A percentile compares a stretch with the other conserved stretches of the same genome.
These are phyloP conservation scores for Acrocephalus arundinaceus DNA, from an alignment of 2,113 vertebrate genomes.

Conservation along the genomic window DNA sequence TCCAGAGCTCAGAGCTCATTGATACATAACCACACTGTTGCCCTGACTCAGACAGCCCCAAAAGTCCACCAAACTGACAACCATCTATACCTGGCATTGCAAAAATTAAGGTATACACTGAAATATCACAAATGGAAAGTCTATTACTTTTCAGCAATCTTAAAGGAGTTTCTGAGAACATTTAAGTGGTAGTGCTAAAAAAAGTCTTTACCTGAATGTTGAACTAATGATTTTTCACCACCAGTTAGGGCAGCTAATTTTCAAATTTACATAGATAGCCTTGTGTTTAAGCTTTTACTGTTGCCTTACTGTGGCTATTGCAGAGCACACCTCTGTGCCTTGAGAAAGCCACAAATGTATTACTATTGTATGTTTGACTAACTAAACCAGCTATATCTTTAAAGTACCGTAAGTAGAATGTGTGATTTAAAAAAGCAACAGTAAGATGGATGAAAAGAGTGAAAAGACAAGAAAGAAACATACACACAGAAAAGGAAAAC, in stretches of 20 bases:
- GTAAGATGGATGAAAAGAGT: not conserved
- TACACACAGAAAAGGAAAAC: not conserved
- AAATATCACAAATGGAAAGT: not conserved
- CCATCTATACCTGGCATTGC: not conserved
- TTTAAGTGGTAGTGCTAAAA: not conserved
- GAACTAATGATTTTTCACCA: not conserved
- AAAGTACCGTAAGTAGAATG: not conserved
- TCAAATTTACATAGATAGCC: not conserved
- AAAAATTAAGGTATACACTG: not conserved
- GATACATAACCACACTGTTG: rapidly evolving
- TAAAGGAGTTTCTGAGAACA: not conserved
- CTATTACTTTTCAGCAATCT: not conserved
- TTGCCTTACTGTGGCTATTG: not conserved
- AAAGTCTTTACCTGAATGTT: not conserved
- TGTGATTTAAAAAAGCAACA: not conserved
- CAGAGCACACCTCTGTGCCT: not conserved
- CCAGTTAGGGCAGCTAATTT: not conserved
- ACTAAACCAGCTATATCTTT: not conserved
- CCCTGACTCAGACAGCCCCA: not conserved
- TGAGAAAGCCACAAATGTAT: not conserved
- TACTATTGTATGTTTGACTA: not conserved
- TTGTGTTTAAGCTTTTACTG: not conserved
- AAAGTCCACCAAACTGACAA: not conserved
- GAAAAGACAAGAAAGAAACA: not conserved
- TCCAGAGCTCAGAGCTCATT: not conserved